Evolutionary conservation across 2,888 invertebrate genomes (phyloP).

Genomic region (Amblyteles armatorius): DNA sequence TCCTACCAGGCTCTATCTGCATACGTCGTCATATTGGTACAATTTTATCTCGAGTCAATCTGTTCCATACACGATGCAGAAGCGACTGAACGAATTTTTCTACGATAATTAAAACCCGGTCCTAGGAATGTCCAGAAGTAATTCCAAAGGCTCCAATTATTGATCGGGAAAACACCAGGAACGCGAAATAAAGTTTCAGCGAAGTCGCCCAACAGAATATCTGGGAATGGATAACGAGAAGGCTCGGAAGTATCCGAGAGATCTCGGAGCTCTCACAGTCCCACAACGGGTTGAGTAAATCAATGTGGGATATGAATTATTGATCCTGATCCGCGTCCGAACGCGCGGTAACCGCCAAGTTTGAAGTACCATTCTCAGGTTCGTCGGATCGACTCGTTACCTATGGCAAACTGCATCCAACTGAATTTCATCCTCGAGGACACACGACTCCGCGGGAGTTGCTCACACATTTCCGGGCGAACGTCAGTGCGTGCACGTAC

Average conservation of each 20-base stretch:
- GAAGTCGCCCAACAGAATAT: background rate
- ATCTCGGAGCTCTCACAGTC: background rate
- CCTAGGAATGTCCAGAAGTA: too few relatives aligned
- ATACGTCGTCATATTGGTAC: too few relatives aligned
- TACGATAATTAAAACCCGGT: too few relatives aligned
- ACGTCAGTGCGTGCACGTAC: background rate
- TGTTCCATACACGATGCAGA: too few relatives aligned
- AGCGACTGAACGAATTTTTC: too few relatives aligned
- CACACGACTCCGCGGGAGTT: slow-evolving; percentile 34
- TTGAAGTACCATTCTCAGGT: slow-evolving; percentile 24
- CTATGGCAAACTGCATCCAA: slow-evolving; percentile 66
- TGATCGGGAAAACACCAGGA: background rate
- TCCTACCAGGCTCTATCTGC: too few relatives aligned
- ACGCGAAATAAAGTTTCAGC: background rate
- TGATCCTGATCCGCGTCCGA: slow-evolving; percentile 10
- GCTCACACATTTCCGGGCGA: slow-evolving; percentile 36
- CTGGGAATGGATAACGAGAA: background rate
- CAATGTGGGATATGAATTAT: slow-evolving; percentile 10
- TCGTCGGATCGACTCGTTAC: slow-evolving; percentile 67
- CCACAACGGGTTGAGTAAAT: background rate
- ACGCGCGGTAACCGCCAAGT: slow-evolving; percentile 23
- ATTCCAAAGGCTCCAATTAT: background rate
- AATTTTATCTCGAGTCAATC: too few relatives aligned
- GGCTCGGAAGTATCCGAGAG: background rate
- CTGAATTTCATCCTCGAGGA: slow-evolving; percentile 65